phyloP scores from a whole-genome alignment of 2,888 invertebrate genomes.

The Oxycera nigricornis region DNA sequence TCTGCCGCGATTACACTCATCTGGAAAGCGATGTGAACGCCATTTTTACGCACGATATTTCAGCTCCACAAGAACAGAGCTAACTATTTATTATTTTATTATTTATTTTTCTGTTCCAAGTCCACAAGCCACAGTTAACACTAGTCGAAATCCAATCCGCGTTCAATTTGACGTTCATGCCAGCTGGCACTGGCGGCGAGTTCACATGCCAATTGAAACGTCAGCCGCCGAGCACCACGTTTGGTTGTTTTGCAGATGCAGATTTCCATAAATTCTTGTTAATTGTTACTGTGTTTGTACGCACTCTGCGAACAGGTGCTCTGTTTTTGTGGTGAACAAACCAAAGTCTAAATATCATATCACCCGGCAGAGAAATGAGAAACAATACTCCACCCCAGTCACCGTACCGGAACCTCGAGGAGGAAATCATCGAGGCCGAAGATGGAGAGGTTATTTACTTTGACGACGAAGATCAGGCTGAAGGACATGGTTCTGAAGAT shows the following conservation, averaged over 20 bases:
- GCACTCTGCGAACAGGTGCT: not conserved
- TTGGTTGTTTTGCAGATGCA: conserved; percentile 20
- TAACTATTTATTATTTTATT: no score
- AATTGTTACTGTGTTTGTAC: not conserved
- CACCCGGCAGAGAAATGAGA: conserved; percentile 56
- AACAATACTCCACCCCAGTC: conserved; percentile 60
- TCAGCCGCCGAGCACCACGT: conserved; percentile 14
- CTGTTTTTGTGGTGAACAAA: not conserved
- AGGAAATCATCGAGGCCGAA: conserved; percentile 48
- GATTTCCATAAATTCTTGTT: not conserved
- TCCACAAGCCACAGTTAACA: no score
- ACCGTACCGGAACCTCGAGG: conserved; percentile 50
- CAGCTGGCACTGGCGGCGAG: conserved; percentile 4
- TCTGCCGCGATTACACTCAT: no score
- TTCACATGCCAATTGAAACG: conserved; percentile 1
- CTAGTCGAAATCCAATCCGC: no score
- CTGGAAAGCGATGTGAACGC: no score
- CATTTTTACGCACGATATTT: no score
- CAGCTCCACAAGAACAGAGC: no score
- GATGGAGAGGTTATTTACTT: conserved; percentile 55
- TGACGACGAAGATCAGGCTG: conserved; percentile 49
- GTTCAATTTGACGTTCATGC: no score
- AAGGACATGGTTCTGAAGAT: not conserved
- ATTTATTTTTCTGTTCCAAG: no score
- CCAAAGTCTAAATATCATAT: not conserved